phyloP scores from a whole-genome alignment of 2,888 invertebrate genomes.

The Masnerella sp. region DNA sequence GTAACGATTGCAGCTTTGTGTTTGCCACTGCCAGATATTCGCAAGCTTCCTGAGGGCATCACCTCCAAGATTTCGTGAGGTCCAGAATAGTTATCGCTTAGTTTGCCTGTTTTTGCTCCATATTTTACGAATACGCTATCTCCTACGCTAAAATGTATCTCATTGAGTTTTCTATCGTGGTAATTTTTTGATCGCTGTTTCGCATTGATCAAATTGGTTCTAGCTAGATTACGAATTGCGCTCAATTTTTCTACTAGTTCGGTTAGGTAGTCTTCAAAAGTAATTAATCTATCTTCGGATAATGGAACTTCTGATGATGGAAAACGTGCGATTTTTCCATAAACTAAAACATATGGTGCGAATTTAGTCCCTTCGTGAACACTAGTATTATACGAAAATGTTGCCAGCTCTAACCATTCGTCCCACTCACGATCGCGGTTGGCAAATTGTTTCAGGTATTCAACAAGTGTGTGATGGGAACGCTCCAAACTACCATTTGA shows the following conservation, averaged over 20 bases:
- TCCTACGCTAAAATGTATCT: constrained; percentile 9
- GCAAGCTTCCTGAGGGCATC: background rate
- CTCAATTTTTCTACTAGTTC: background rate
- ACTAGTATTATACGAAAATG: background rate
- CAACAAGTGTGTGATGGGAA: background rate
- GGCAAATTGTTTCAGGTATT: background rate
- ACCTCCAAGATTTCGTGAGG: background rate
- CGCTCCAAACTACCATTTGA: background rate
- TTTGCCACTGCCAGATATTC: background rate
- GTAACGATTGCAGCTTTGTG: background rate
- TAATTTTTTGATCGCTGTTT: constrained; percentile 18
- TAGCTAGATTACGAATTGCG: constrained; percentile 14
- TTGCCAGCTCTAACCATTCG: background rate
- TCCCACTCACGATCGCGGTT: background rate
- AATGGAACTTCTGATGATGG: background rate
- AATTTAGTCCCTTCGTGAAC: background rate
- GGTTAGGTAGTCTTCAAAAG: background rate
- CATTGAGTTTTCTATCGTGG: constrained; percentile 39
- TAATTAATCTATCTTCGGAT: background rate
- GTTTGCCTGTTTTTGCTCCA: background rate
- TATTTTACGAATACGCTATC: background rate
- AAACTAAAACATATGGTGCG: background rate
- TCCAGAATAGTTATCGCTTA: background rate
- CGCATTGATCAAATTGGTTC: constrained; percentile 29
- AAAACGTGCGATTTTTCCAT: background rate